phyloP scores from a whole-genome alignment of 2,113 vertebrate genomes.

The Bungarus multicinctus region DNA sequence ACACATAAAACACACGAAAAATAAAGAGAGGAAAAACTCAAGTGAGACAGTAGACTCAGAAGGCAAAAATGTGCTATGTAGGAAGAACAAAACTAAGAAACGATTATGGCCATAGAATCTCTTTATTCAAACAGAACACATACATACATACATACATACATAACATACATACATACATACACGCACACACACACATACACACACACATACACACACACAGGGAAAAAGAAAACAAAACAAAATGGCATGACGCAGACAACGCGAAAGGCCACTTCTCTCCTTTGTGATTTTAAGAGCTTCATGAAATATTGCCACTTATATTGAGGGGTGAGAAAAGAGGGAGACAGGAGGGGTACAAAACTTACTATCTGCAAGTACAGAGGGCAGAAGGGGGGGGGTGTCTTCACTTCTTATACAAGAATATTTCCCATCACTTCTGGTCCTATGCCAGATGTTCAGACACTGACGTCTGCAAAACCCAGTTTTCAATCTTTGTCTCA shows the following conservation, averaged over 20 bases:
- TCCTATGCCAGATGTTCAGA: background rate
- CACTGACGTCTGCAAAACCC: background rate
- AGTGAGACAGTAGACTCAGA: background rate
- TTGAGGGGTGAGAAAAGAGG: background rate
- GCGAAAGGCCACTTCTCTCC: slow-evolving; percentile 30
- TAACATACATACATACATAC: slow-evolving; percentile 6
- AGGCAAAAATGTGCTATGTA: background rate
- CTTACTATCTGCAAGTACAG: slow-evolving; percentile 9
- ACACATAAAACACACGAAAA: background rate
- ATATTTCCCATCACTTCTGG: background rate
- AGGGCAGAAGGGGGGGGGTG: background rate
- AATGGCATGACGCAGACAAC: slow-evolving; percentile 21
- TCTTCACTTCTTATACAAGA: background rate
- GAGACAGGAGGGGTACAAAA: background rate
- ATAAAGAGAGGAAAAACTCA: background rate
- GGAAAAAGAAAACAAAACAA: background rate
- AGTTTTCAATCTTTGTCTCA: background rate
- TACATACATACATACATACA: slow-evolving; percentile 1
- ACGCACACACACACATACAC: background rate
- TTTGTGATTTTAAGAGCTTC: slow-evolving; percentile 35
- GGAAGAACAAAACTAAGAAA: background rate
- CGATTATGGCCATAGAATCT: slow-evolving; percentile 25
- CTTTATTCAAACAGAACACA: slow-evolving; percentile 33
- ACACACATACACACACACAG: slow-evolving; percentile 5
- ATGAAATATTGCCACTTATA: slow-evolving; percentile 31